phyloP scores from a whole-genome alignment of 2,113 vertebrate species.

The Anoura caudifer region DNA sequence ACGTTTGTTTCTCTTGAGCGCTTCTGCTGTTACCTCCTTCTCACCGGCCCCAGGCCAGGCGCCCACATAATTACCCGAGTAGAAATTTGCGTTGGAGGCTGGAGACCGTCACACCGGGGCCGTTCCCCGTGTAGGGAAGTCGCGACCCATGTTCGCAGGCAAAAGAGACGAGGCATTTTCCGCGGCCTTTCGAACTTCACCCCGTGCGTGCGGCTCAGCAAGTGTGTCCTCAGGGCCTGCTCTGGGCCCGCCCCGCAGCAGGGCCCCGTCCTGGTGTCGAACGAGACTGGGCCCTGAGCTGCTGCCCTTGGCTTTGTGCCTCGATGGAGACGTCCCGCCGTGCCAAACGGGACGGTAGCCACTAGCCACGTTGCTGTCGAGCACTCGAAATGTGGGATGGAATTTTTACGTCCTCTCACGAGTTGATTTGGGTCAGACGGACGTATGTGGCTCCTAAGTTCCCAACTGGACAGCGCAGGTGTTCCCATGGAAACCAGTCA shows the following conservation, averaged over 20 bases:
- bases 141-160: not conserved
- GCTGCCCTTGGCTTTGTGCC: not conserved
- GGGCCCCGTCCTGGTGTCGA: not conserved
- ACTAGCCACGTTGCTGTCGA: not conserved
- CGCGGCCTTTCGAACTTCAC: not conserved
- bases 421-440: not conserved
- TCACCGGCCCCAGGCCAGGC: not conserved
- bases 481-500: not conserved
- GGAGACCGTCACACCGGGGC: not conserved
- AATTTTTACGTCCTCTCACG: not conserved
- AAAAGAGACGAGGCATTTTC: not conserved
- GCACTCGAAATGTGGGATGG: not conserved
- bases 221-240: not conserved
- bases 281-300: not conserved
- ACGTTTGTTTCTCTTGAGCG: not conserved
- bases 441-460: not conserved
- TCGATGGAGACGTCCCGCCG: fast-evolving
- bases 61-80: not conserved
- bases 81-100: not conserved
- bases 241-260: fast-evolving
- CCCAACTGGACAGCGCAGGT: not conserved
- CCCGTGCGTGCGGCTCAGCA: not conserved
- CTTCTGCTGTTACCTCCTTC: not conserved
- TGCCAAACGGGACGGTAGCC: fast-evolving
- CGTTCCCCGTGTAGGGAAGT: not conserved